Percentiles rank a stretch among this genome's conserved stretches.
Conservation (phyloP, 2,888 invertebrate species). For the Eristalis intricaria region DNA sequence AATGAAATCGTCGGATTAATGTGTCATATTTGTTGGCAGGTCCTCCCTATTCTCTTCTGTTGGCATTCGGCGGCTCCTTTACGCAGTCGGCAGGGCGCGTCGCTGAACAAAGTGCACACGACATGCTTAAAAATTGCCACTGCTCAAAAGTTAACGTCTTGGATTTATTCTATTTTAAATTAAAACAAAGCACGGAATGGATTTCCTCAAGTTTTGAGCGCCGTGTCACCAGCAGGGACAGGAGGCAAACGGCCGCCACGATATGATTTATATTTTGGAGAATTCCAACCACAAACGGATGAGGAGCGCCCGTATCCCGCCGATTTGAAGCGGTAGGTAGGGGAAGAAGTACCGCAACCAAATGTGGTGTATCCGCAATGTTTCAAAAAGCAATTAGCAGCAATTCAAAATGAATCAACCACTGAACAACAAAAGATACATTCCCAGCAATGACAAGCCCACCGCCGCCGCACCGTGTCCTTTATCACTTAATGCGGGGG, state of each 20-base stretch:
- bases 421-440: conserved; percentile 3
- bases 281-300: not conserved
- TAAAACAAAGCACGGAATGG: conserved; percentile 29
- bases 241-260: not conserved
- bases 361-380: conserved; percentile 1
- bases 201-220: conserved; percentile 35
- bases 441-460: not conserved
- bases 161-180: conserved; percentile 56
- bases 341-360: conserved; percentile 9
- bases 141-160: conserved; percentile 45
- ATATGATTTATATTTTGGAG: conserved; percentile 41
- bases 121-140: conserved; percentile 15
- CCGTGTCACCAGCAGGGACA: not conserved
- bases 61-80: not conserved
- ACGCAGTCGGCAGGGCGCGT: not conserved
- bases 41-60: conserved; percentile 14
- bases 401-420: conserved; percentile 52
- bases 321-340: conserved; percentile 3
- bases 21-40: conserved; percentile 56
- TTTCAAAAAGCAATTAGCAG: conserved; percentile 29
- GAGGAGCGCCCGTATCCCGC: not conserved
- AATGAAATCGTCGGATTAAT: conserved; percentile 58
- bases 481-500: conserved; percentile 30
- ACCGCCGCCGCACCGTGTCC: not conserved
- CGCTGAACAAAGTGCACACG: conserved; percentile 27